These are phyloP conservation scores for Sphenopsis melanotis DNA, from an alignment of 2,797 vertebrate species.

Conservation along the genomic window DNA sequence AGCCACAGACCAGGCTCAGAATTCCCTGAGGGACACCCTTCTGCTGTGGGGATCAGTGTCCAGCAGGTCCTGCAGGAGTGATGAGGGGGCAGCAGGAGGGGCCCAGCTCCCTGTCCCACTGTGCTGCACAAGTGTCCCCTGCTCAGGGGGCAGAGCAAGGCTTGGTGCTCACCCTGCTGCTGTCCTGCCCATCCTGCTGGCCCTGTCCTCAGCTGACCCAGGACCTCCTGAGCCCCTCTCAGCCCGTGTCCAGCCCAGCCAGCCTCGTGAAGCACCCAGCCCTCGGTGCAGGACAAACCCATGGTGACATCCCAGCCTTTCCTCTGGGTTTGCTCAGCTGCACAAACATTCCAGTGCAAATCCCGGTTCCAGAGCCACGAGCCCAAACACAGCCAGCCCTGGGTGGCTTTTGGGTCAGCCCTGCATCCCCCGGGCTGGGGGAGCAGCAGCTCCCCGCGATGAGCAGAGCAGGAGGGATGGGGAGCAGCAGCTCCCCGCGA, in stretches of 20 bases:
- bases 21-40: not conserved
- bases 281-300: rapidly evolving
- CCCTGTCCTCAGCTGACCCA: not conserved
- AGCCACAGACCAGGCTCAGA: not conserved
- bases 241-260: not conserved
- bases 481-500: too few relatives aligned
- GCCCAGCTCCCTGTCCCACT: not conserved
- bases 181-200: not conserved
- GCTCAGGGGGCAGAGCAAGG: not conserved
- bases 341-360: not conserved
- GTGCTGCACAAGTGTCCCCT: not conserved
- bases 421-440: rapidly evolving
- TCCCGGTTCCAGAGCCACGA: not conserved
- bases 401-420: not conserved
- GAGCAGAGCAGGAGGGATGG: too few relatives aligned
- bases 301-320: rapidly evolving
- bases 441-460: too few relatives aligned
- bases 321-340: not conserved
- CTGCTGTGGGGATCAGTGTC: not conserved
- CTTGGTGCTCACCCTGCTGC: not conserved
- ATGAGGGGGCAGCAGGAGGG: not conserved
- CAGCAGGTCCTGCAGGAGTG: not conserved
- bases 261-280: not conserved
- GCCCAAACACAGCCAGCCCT: not conserved
- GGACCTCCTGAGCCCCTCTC: not conserved